These are phyloP conservation scores for Drosophila monieri DNA, from an alignment of 2,888 invertebrate genomes.

Conservation along the genomic window DNA sequence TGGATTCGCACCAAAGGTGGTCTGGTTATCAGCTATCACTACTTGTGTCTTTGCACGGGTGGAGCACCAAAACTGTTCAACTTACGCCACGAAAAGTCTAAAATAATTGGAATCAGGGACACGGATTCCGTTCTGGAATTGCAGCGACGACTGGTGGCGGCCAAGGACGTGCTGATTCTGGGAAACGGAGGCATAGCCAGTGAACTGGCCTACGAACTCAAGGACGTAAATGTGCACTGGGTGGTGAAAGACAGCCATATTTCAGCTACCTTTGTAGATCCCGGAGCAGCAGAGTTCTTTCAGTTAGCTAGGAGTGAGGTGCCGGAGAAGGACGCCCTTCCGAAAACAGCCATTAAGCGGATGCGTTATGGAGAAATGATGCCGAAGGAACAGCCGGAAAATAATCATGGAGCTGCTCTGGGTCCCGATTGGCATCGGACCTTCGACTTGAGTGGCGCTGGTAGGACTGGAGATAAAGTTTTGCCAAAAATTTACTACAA, in stretches of 20 bases:
- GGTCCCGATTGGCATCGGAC: conserved; percentile 98
- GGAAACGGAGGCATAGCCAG: conserved; percentile 99
- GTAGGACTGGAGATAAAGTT: neutral
- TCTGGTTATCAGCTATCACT: conserved; percentile 88
- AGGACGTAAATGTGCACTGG: conserved; percentile 95
- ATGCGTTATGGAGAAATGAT: conserved; percentile 88
- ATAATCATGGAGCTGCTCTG: conserved; percentile 92
- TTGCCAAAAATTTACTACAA: conserved; percentile 87
- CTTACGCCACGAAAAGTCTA: conserved; percentile 85
- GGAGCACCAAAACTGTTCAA: conserved; percentile 92
- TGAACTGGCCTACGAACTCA: conserved; percentile 95
- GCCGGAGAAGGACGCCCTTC: neutral
- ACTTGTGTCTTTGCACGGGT: conserved; percentile 95
- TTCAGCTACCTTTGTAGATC: conserved; percentile 96
- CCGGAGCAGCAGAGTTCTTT: conserved; percentile 97
- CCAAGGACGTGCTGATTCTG: conserved; percentile 91
- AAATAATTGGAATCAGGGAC: conserved; percentile 95
- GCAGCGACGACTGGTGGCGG: conserved; percentile 87
- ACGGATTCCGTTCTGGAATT: conserved; percentile 95
- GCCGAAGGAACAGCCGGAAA: conserved; percentile 62
- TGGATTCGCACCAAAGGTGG: conserved; percentile 85
- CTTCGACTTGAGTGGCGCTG: conserved; percentile 84
- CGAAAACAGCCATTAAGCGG: conserved; percentile 85
- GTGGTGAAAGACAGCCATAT: conserved; percentile 96
- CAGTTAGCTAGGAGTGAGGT: conserved; percentile 69